Evolutionary conservation across 2,797 vertebrate species (phyloP).

Genomic region (Fundulus diaphanus): DNA sequence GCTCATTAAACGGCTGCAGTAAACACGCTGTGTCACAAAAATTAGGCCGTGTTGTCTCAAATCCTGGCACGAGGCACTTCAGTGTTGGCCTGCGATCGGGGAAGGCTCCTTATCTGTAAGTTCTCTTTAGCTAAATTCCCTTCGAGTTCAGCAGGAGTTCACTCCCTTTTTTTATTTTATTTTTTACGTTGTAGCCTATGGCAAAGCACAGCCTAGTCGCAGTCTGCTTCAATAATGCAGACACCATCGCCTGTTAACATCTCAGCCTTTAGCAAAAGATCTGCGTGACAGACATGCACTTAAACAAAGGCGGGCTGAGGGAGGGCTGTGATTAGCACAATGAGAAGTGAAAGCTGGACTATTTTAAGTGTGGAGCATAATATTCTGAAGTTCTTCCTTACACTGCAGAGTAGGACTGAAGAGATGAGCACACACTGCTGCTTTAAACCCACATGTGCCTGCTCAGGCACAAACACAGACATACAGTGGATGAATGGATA

Average conservation of each 20-base stretch:
- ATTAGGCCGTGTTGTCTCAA: slow-evolving; percentile 59
- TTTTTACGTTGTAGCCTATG: slow-evolving; percentile 58
- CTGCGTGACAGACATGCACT: slow-evolving; percentile 38
- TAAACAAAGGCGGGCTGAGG: slow-evolving; percentile 42
- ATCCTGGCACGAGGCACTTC: slow-evolving; percentile 41
- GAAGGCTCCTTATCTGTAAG: slow-evolving; percentile 11
- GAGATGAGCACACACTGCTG: slow-evolving; percentile 7
- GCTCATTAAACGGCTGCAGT: slow-evolving; percentile 67
- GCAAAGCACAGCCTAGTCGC: slow-evolving; percentile 50
- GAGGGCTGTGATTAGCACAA: slow-evolving; percentile 40
- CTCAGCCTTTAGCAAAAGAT: slow-evolving; percentile 49
- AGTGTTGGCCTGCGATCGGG: slow-evolving; percentile 28
- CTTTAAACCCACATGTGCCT: not conserved
- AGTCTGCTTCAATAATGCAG: slow-evolving; percentile 75
- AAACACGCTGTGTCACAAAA: slow-evolving; percentile 63
- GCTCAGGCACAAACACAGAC: not conserved
- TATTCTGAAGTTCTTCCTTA: not conserved
- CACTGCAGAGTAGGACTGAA: not conserved
- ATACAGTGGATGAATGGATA: slow-evolving; percentile 6
- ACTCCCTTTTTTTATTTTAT: slow-evolving; percentile 49
- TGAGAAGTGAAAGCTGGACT: slow-evolving; percentile 19
- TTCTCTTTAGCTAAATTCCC: slow-evolving; percentile 48
- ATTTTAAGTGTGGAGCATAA: slow-evolving; percentile 21
- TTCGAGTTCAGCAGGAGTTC: slow-evolving; percentile 68
- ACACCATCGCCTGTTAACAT: slow-evolving; percentile 59